A percentile compares a stretch with the other conserved stretches of the same genome.
These are phyloP conservation scores for Anarhynchus alexandrinus DNA, from an alignment of 2,113 vertebrate genomes.

Conservation along the genomic window DNA sequence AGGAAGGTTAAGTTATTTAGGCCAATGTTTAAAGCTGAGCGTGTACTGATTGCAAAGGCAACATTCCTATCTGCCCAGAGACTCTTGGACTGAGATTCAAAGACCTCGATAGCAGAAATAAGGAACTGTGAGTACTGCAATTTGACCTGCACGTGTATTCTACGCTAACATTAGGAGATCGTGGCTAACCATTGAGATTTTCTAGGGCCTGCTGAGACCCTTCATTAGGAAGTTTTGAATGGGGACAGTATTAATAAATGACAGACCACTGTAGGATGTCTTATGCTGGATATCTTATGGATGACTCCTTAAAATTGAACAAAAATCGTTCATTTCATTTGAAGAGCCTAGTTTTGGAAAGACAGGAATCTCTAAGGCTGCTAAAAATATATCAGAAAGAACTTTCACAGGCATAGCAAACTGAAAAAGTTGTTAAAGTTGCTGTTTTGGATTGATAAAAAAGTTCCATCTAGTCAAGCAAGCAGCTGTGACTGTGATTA, in stretches of 20 bases:
- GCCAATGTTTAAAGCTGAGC: not conserved
- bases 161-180: not conserved
- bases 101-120: not conserved
- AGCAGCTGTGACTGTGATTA: not conserved
- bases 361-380: not conserved
- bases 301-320: not conserved
- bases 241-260: not conserved
- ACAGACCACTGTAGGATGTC: not conserved
- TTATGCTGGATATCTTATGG: not conserved
- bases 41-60: not conserved
- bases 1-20: not conserved
- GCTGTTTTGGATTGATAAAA: not conserved
- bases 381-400: not conserved
- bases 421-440: not conserved
- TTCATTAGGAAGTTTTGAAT: not conserved
- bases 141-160: not conserved
- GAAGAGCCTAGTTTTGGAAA: not conserved
- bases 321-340: not conserved
- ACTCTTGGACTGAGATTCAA: not conserved
- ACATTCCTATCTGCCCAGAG: not conserved
- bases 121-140: not conserved
- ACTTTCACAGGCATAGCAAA: not conserved
- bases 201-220: not conserved
- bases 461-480: not conserved
- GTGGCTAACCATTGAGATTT: not conserved